Percentiles rank a stretch among this genome's conserved stretches.
Conservation (phyloP, 2,888 invertebrate species). For the Fragum sueziense region DNA sequence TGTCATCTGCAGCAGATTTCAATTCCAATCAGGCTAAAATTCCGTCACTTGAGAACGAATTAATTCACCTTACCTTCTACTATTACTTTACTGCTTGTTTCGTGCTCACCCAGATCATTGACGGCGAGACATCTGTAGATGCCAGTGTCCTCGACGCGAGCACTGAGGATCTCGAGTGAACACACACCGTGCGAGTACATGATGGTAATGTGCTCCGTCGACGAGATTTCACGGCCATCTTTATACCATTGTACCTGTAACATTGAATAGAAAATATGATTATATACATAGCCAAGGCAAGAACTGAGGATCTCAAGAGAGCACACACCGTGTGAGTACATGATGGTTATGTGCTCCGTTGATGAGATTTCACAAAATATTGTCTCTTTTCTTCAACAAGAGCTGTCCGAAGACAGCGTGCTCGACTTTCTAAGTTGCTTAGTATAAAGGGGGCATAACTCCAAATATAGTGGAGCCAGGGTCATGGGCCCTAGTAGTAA, state of each 20-base stretch:
- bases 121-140: constrained; percentile 97
- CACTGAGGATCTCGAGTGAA: constrained; percentile 97
- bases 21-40: too few species aligned
- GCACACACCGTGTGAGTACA: constrained; percentile 96
- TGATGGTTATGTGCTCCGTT: constrained; percentile 91
- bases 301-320: constrained; percentile 98
- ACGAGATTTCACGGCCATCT: constrained; percentile 94
- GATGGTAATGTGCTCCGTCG: constrained; percentile 91
- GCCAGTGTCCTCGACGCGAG: constrained; percentile 96
- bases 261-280: too few species aligned
- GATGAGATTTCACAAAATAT: constrained; percentile 95
- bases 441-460: too few species aligned
- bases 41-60: too few species aligned
- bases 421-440: too few species aligned
- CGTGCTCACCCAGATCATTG: constrained; percentile 96
- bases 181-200: constrained; percentile 96
- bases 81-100: constrained; percentile 92
- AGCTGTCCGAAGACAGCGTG: too few species aligned
- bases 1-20: too few species aligned
- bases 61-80: constrained; percentile 73
- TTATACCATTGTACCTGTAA: constrained; percentile 88
- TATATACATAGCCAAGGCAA: too few species aligned
- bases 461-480: too few species aligned
- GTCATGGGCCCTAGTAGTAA: too few species aligned
- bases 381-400: too few species aligned